Percentiles rank a stretch among this genome's conserved stretches.
Conservation (phyloP, 2,113 vertebrate genomes). For the Nibea coibor region DNA sequence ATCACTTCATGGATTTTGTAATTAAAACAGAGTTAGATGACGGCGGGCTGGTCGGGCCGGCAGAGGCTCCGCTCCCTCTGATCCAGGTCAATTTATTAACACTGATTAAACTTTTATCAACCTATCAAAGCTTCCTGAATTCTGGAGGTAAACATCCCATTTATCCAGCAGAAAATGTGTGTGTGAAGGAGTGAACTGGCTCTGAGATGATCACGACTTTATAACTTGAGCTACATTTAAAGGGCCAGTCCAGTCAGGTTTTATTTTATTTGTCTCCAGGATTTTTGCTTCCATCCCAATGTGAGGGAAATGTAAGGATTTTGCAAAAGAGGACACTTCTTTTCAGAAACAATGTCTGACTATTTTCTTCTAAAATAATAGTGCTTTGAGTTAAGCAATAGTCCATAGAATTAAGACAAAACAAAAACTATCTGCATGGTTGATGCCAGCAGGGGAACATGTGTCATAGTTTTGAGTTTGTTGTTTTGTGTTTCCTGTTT, state of each 20-base stretch:
- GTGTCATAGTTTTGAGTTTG: too few species aligned
- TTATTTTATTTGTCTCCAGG: background rate
- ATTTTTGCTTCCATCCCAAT: too few species aligned
- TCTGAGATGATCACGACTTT: background rate
- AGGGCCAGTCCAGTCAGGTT: background rate
- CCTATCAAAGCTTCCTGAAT: slow-evolving; percentile 1
- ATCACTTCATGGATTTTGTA: slow-evolving; percentile 55
- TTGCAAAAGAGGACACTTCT: too few species aligned
- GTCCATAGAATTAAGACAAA: too few species aligned
- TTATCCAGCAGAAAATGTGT: background rate
- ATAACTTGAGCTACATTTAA: background rate
- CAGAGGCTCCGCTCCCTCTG: background rate
- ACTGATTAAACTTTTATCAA: slow-evolving; percentile 50
- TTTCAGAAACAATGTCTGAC: too few species aligned
- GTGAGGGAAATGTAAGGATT: too few species aligned
- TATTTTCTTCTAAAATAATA: too few species aligned
- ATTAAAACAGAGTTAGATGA: slow-evolving; percentile 52
- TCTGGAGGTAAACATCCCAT: background rate
- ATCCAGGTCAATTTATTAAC: slow-evolving; percentile 15
- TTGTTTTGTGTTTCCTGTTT: too few species aligned
- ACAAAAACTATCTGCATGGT: too few species aligned
- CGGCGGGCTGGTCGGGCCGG: background rate
- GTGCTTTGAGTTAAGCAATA: too few species aligned
- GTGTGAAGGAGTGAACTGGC: background rate
- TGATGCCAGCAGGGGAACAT: too few species aligned